Conservation (phyloP, 2,888 invertebrate genomes). For the Hoplodrina blanda region DNA sequence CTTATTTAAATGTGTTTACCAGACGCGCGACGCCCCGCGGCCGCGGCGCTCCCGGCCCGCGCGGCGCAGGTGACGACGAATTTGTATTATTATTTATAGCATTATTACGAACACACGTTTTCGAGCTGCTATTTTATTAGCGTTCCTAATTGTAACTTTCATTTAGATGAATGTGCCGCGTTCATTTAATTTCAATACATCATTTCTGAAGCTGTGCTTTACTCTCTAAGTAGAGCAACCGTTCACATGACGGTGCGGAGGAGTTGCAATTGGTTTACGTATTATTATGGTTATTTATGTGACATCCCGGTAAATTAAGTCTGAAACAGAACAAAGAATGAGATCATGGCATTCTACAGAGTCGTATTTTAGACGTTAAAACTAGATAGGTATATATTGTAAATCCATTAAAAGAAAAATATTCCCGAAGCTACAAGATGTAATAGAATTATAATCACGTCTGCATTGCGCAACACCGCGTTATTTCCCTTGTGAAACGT, state of each 20-base stretch:
- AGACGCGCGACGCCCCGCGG: constrained; percentile 33
- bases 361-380: background rate
- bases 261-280: background rate
- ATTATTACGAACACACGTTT: constrained; percentile 31
- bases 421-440: constrained; percentile 15
- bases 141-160: constrained; percentile 22
- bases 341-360: too few relatives aligned
- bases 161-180: background rate
- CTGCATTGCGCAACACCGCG: constrained; percentile 2
- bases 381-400: constrained; percentile 9
- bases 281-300: background rate
- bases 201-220: background rate
- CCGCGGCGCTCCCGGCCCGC: too few relatives aligned
- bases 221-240: background rate
- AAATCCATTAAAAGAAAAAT: constrained; percentile 2
- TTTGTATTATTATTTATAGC: constrained; percentile 32
- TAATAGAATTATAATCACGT: constrained; percentile 31
- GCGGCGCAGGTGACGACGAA: constrained; percentile 39
- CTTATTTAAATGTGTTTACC: constrained; percentile 58
- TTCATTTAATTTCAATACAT: constrained; percentile 15
- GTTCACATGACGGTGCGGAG: too few relatives aligned
- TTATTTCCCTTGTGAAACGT: constrained; percentile 48
- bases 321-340: too few relatives aligned
- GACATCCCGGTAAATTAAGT: background rate
- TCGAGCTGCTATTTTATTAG: background rate